These are phyloP conservation scores for Galerucella calmariensis DNA, from an alignment of 2,888 invertebrate species.

Conservation along the genomic window DNA sequence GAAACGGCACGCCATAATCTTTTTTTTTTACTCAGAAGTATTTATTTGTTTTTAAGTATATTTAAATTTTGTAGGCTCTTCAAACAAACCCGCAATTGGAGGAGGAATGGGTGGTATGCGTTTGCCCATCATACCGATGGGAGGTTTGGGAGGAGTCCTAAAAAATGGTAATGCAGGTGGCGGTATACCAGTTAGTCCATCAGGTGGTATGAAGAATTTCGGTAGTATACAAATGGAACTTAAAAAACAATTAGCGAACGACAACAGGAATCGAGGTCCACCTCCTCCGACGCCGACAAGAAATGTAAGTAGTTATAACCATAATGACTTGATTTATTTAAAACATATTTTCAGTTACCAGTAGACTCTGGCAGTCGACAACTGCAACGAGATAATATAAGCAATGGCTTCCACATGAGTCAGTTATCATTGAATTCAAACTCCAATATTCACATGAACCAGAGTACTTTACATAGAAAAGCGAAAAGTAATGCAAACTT, in stretches of 20 bases:
- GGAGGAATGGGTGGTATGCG: slow-evolving; percentile 19
- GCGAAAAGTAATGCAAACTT: slow-evolving; percentile 62
- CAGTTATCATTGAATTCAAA: slow-evolving; percentile 45
- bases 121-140: slow-evolving; percentile 21
- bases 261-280: slow-evolving; percentile 74
- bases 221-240: slow-evolving; percentile 55
- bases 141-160: not conserved
- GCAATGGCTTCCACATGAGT: slow-evolving; percentile 48
- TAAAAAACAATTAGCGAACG: slow-evolving; percentile 63
- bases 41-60: not conserved
- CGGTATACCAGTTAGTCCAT: slow-evolving; percentile 12
- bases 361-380: slow-evolving; percentile 38
- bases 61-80: slow-evolving; percentile 25
- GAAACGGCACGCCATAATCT: no score
- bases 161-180: slow-evolving; percentile 22
- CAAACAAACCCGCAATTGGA: slow-evolving; percentile 25
- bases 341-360: slow-evolving; percentile 33
- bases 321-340: not conserved
- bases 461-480: slow-evolving; percentile 62
- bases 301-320: slow-evolving; percentile 53
- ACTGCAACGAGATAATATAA: slow-evolving; percentile 40
- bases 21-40: no score
- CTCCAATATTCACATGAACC: slow-evolving; percentile 49
- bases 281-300: slow-evolving; percentile 81
- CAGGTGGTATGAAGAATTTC: slow-evolving; percentile 21